phyloP scores from a whole-genome alignment of 2,888 invertebrate genomes.

The Prosopocoilus inquinatus region DNA sequence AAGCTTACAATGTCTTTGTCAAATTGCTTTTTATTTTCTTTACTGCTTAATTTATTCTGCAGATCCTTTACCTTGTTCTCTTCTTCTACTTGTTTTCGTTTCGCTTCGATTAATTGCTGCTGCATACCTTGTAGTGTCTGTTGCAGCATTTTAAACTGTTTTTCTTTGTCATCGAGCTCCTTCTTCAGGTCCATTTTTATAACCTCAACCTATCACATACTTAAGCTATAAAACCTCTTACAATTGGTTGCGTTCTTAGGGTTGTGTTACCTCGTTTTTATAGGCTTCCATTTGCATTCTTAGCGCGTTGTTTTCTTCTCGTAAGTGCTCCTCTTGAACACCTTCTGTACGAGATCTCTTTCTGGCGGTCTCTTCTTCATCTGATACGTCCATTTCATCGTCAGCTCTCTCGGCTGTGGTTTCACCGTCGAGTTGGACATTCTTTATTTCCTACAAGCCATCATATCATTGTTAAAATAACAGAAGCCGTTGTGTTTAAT shows the following conservation, averaged over 20 bases:
- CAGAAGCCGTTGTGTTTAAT: neutral
- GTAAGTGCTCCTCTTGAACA: constrained; percentile 36
- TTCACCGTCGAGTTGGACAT: constrained; percentile 63
- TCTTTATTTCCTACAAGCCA: constrained; percentile 63
- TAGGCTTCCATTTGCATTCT: constrained; percentile 90
- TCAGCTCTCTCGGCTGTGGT: constrained; percentile 64
- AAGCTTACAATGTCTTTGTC: constrained; percentile 53
- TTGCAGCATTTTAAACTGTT: constrained; percentile 74
- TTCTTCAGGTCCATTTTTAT: constrained; percentile 77
- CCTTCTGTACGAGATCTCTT: constrained; percentile 46
- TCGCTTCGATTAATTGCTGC: constrained; percentile 59
- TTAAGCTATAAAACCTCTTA: too few species aligned
- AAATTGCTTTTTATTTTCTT: constrained; percentile 13
- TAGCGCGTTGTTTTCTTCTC: constrained; percentile 88
- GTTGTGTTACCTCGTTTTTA: constrained; percentile 71
- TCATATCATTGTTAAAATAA: neutral
- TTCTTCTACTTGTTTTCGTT: constrained; percentile 56
- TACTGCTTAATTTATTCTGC: constrained; percentile 40
- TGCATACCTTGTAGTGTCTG: constrained; percentile 64
- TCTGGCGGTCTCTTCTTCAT: constrained; percentile 61
- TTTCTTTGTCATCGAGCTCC: constrained; percentile 79
- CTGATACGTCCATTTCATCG: constrained; percentile 86
- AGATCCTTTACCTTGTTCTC: constrained; percentile 56
- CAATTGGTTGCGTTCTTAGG: too few species aligned
- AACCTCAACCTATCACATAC: constrained; percentile 63